Base-by-base conservation (phyloP, 2,888 invertebrate species). In the Tetranychus piercei region DNA sequence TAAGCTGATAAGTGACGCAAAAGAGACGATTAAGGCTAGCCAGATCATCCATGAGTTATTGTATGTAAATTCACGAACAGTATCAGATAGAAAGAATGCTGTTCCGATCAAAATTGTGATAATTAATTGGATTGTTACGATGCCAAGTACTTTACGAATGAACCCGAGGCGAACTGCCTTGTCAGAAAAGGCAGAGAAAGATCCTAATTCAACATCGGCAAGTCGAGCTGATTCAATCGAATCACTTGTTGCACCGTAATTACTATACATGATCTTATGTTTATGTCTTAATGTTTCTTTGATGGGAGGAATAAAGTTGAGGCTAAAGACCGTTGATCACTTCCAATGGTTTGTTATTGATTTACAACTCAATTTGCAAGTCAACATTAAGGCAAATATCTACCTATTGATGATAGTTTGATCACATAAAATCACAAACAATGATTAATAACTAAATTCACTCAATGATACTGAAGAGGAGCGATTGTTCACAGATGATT, bases 111-210 rank as follows among this genome's bases (percentile, higher is more conserved):
- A 11, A 34, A 75, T 72, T 18, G 94, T 91, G 74, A 94, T 86
- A 11, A 88, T 80, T 75, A 96, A 85, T 83, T 96, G 95, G 43
- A 87, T 85, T 88, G 89, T 88, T 79, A 93, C 83, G 80, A 93
- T 92, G 64, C 88, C 85, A 82, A 92, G 93, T 71, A 92, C 92
- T 85, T 88, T 92, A 44, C 82, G 79, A 73, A 84, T 83, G 76
- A 84, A 84, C 22, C 82, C 90, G 91, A 83, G 15, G 85, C 70
- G 74, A 55, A 75, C 44, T n/a, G 44, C 9, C 44, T 73, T 75
- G 1, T 70, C 55, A 5, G 23, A 18, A 4, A 74, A 74, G 4
- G 71, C 73, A 67, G 6, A 43, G 44, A 44, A 20, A 67, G 9
- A 11, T 18, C 67, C 67, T 18, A 67, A 9, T 9, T 67, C 23